phyloP scores from a whole-genome alignment of 1,140 invertebrate genomes.

The Pollicipes pollicipes region DNA sequence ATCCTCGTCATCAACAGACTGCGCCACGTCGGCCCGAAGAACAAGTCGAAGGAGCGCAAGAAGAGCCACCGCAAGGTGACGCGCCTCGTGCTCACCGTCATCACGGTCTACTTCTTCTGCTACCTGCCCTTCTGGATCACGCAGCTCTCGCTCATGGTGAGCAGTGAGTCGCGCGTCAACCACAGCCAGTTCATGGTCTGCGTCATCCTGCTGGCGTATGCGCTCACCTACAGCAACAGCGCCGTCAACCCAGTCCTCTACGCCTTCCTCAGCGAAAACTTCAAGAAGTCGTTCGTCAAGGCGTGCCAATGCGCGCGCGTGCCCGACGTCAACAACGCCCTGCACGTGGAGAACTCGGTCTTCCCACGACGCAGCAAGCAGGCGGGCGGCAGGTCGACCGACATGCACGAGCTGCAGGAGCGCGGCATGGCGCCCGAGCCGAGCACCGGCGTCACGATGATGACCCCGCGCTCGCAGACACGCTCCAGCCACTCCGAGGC shows the following conservation, averaged over 20 bases:
- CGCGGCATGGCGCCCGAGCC: too few species aligned
- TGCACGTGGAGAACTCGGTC: constrained; percentile 76
- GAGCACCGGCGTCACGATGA: too few species aligned
- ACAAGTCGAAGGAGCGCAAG: constrained; percentile 74
- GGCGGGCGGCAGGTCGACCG: too few species aligned
- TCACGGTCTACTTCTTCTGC: constrained; percentile 86
- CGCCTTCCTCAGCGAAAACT: constrained; percentile 83
- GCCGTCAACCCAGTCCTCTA: constrained; percentile 97
- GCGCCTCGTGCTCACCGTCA: constrained; percentile 83
- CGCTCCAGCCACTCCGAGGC: too few species aligned
- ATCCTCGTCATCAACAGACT: constrained; percentile 80
- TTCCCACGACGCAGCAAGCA: too few species aligned
- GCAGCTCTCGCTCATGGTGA: constrained; percentile 49
- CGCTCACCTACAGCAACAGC: constrained; percentile 89
- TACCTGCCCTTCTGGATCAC: constrained; percentile 94
- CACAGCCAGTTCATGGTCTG: constrained; percentile 51
- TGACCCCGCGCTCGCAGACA: too few species aligned
- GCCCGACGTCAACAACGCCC: constrained; percentile 59
- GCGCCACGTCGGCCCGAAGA: constrained; percentile 58
- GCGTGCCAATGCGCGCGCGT: constrained; percentile 35
- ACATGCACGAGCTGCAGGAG: too few species aligned
- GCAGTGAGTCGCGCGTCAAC: constrained; percentile 43
- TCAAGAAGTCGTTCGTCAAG: constrained; percentile 86
- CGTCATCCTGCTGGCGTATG: constrained; percentile 61
- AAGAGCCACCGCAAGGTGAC: constrained; percentile 81